Evolutionary conservation across 2,888 invertebrate species (phyloP).

Genomic region (Girardia tigrina): DNA sequence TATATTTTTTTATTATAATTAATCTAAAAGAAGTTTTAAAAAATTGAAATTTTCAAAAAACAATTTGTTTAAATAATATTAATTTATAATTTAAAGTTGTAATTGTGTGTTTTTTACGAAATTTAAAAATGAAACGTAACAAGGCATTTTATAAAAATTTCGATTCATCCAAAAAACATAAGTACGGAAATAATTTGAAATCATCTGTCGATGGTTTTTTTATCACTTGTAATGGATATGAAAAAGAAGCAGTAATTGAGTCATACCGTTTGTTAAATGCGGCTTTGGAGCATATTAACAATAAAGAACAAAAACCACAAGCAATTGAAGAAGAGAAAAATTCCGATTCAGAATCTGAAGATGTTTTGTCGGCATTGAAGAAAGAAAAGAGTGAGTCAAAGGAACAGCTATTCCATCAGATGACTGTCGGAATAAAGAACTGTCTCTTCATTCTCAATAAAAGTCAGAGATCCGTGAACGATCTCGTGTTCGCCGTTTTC

Average conservation of each 20-base stretch:
- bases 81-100: too few species aligned
- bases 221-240: slow-evolving; percentile 1
- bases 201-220: neutral
- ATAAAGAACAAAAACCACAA: slow-evolving; percentile 6
- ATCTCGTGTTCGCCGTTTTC: neutral
- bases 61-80: too few species aligned
- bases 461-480: neutral
- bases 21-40: too few species aligned
- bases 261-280: neutral
- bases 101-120: neutral
- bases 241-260: neutral
- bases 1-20: too few species aligned
- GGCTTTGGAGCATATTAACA: neutral
- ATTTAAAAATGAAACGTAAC: neutral
- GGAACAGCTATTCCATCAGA: neutral
- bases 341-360: neutral
- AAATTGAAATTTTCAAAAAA: too few species aligned
- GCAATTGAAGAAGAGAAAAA: neutral
- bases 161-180: neutral
- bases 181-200: neutral
- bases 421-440: neutral
- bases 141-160: neutral
- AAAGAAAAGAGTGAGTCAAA: neutral
- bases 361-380: neutral
- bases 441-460: neutral